phyloP scores from a whole-genome alignment of 2,888 invertebrate genomes.

The Aspidiotus rigidus region DNA sequence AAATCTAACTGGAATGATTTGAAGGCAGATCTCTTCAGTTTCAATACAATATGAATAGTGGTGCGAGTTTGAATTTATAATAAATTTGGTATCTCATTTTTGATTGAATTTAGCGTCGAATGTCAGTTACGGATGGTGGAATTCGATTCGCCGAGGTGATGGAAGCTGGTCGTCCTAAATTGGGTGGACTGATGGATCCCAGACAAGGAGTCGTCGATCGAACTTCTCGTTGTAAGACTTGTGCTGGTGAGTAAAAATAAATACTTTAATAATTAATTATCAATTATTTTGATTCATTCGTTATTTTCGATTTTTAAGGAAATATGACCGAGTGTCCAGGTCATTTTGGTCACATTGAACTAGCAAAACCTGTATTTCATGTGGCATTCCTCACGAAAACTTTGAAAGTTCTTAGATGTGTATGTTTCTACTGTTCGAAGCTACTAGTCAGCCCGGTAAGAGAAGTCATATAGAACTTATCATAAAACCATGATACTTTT shows the following conservation, averaged over 20 bases:
- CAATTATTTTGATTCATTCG: not conserved
- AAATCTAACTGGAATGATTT: not conserved
- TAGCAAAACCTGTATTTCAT: slow-evolving; percentile 97
- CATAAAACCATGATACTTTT: no score
- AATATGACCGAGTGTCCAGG: slow-evolving; percentile 99
- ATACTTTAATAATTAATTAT: not conserved
- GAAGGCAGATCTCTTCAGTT: not conserved
- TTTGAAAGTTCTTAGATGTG: slow-evolving; percentile 94
- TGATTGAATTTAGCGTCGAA: slow-evolving; percentile 71
- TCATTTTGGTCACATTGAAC: slow-evolving; percentile 97
- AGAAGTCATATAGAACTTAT: no score
- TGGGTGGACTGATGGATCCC: slow-evolving; percentile 98
- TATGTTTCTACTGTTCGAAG: slow-evolving; percentile 98
- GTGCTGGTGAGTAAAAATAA: slow-evolving; percentile 54
- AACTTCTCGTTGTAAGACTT: slow-evolving; percentile 85
- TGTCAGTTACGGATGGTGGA: slow-evolving; percentile 96
- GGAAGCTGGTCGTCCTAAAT: slow-evolving; percentile 95
- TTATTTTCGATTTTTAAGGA: slow-evolving; percentile 44
- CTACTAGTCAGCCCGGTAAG: slow-evolving; percentile 87
- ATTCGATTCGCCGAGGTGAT: slow-evolving; percentile 95
- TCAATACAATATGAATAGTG: not conserved
- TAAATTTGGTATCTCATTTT: slow-evolving; percentile 12
- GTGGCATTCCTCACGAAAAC: slow-evolving; percentile 95
- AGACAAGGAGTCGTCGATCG: slow-evolving; percentile 96
- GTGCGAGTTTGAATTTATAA: not conserved